phyloP scores from a whole-genome alignment of 2,797 vertebrate genomes.

The Cyprinodon diabolis region DNA sequence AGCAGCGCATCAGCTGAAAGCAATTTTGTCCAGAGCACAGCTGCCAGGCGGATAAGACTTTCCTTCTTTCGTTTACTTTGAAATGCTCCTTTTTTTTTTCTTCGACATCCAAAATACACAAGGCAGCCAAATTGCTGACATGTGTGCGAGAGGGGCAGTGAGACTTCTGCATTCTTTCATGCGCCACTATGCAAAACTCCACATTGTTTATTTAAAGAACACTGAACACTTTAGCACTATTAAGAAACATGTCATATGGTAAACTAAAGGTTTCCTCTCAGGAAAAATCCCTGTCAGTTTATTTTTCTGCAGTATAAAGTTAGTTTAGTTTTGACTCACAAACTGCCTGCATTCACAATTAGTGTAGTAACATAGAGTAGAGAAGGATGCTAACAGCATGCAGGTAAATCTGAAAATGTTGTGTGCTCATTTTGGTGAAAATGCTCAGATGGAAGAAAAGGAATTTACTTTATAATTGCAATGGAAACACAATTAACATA shows the following conservation, averaged over 20 bases:
- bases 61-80: conserved; percentile 95
- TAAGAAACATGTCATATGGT: conserved; percentile 93
- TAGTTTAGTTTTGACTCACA: conserved; percentile 84
- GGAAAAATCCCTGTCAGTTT: conserved; percentile 87
- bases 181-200: conserved; percentile 90
- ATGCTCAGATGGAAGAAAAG: conserved; percentile 50
- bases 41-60: conserved; percentile 93
- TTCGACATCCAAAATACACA: conserved; percentile 93
- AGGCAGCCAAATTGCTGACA: conserved; percentile 97
- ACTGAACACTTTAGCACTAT: conserved; percentile 93
- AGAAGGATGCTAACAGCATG: conserved; percentile 64
- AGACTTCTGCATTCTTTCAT: conserved; percentile 93
- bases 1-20: conserved; percentile 93
- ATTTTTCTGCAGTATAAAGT: conserved; percentile 85
- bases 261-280: conserved; percentile 91
- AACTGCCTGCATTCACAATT: conserved; percentile 78
- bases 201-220: conserved; percentile 96
- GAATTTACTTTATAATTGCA: conserved; percentile 17
- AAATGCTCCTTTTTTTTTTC: conserved; percentile 90
- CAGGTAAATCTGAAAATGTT: conserved; percentile 77
- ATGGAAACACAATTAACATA: background rate
- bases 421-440: conserved; percentile 77
- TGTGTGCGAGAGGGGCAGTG: conserved; percentile 89
- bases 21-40: conserved; percentile 91
- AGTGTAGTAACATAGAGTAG: conserved; percentile 62